These are phyloP conservation scores for Notothenia rossii DNA, from an alignment of 2,113 vertebrate species.

Conservation along the genomic window DNA sequence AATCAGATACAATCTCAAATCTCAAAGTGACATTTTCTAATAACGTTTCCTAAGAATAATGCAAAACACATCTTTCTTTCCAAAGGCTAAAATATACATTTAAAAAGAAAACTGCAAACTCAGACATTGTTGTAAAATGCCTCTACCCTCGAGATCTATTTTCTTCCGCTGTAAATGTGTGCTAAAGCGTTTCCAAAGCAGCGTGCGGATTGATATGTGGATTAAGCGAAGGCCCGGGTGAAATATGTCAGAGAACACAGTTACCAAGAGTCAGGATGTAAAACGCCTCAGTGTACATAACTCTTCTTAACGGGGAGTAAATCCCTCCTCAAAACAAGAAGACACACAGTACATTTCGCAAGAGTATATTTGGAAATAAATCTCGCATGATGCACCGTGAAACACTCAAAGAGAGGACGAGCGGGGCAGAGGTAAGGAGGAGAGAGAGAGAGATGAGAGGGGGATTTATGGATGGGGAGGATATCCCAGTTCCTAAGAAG, in stretches of 20 bases:
- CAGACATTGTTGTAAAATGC: slow-evolving; percentile 5
- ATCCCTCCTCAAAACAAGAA: slow-evolving; percentile 81
- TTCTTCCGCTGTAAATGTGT: slow-evolving; percentile 60
- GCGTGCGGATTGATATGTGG: slow-evolving; percentile 80
- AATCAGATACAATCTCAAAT: too few species aligned
- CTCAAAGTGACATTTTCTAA: background rate
- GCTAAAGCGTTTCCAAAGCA: slow-evolving; percentile 51
- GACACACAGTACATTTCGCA: slow-evolving; percentile 81
- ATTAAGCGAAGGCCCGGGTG: slow-evolving; percentile 73
- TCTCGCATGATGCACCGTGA: slow-evolving; percentile 83
- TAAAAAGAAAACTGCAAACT: background rate
- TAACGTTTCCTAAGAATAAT: background rate
- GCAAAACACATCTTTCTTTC: background rate
- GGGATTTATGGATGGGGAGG: slow-evolving; percentile 76
- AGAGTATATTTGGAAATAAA: slow-evolving; percentile 87
- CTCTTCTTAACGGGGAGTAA: slow-evolving; percentile 84
- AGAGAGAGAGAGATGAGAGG: slow-evolving; percentile 60
- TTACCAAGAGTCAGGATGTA: slow-evolving; percentile 78
- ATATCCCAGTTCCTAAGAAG: slow-evolving; percentile 72
- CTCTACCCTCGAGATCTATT: slow-evolving; percentile 18
- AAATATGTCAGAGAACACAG: slow-evolving; percentile 75
- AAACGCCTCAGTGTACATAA: slow-evolving; percentile 83
- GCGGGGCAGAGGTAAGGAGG: slow-evolving; percentile 61
- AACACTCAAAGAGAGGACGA: slow-evolving; percentile 74
- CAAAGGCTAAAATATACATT: background rate